Base-by-base conservation (phyloP, 1,140 invertebrate genomes). In the Heliconius himera region DNA sequence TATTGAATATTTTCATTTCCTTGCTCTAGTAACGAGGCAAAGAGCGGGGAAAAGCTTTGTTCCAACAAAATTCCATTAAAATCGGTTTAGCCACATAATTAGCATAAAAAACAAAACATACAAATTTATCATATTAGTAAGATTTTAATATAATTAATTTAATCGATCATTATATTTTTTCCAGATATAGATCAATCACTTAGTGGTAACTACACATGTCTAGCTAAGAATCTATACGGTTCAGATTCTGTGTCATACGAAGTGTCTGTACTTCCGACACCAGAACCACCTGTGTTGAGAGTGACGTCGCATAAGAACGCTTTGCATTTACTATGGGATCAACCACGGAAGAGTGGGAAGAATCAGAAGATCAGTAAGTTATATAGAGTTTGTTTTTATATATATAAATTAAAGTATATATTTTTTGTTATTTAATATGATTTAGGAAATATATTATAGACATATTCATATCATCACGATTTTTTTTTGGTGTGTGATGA, bases 121-220 rank as follows among this genome's bases (percentile, higher is more conserved):
- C 3, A 13, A 46, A 16, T 46, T 16, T 46, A 46, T 3, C 13
- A 46, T 16, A 46, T 46, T 5, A 46, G 41, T 5, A 46, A 1
- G 13, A 16, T 1, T 16, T 46, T 16, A 16, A 3, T 46, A 46
- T 46, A 46, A 46, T 46, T 46, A 0, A 46, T 46, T 46, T 11
- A 4, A 51, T 51, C 6, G 6, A 51, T 6, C 6, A 20, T 20
- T 51, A 51, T 2, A 49, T 72, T 60, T 41, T 18, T 87, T 89
- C 18, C 87, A 95, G 93, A 95, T 77, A 94, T 95, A 33, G 96
- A 96, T 77, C 95, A 95, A 81, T 96, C 96, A 2, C 90, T 97
- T 51, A 96, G 96, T 77, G 98, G 98, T 36, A 98, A 98, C 94
- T 98, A 98, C 90, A 96, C 97, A 2, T 99, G 98, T 87, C 95